A percentile compares a stretch with the other conserved stretches of the same genome.
Conservation (phyloP, 92 coral and sea anemone species). For the Epizoanthus scotinus region DNA sequence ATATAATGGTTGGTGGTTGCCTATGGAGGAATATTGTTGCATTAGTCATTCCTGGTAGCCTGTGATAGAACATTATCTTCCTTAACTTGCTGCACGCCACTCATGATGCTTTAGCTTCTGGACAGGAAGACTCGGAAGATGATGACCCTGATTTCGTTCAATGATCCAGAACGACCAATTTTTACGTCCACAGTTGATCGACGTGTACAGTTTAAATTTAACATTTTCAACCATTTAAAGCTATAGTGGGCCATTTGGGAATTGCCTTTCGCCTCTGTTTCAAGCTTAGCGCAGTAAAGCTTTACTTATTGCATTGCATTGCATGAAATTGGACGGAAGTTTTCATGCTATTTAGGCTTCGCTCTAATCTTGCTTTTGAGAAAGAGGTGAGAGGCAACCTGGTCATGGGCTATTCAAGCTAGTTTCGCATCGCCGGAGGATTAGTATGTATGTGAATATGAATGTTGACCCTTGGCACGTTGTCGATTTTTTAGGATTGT, state of each 20-base stretch:
- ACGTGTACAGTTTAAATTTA: background rate
- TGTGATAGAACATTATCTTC: background rate
- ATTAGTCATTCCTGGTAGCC: too few relatives aligned
- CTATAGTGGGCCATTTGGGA: background rate
- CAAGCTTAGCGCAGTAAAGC: background rate
- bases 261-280: background rate
- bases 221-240: background rate
- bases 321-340: too few relatives aligned
- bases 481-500: constrained; percentile 2
- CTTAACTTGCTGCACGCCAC: constrained; percentile 53
- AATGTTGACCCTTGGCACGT: background rate
- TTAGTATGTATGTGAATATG: background rate
- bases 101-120: constrained; percentile 43
- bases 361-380: background rate
- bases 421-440: background rate
- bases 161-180: background rate
- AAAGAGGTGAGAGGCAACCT: background rate
- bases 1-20: too few relatives aligned
- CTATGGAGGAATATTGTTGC: too few relatives aligned
- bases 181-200: constrained; percentile 1
- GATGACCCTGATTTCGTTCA: constrained; percentile 60
- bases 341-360: too few relatives aligned
- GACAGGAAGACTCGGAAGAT: constrained; percentile 52
- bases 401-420: background rate
- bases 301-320: too few relatives aligned